Base-by-base conservation (phyloP, 1,140 invertebrate genomes). In the Calycopis cecrops region DNA sequence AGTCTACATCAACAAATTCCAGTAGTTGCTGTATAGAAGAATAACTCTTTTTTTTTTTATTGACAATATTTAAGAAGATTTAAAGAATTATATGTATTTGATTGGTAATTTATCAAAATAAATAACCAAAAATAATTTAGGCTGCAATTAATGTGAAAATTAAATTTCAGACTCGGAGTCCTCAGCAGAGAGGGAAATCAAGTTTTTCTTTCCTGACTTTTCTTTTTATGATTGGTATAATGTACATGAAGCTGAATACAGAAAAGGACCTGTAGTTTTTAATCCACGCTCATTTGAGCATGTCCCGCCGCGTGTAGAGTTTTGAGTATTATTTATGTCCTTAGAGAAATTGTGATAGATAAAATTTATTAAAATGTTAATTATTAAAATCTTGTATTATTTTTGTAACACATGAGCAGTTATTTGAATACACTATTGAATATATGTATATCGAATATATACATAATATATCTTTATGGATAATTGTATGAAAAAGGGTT, bases 141-240 rank as follows among this genome's bases (percentile, higher is more conserved):
- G 2, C 2, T 28, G 21, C 6, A 28, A 52, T 52, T n/a, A 9
- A 9, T 16, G 9, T 40, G 21, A 35, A 44, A 47, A 47, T n/a
- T 18, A 47, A 1, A 7, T 90, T 91, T 62, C 83, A 92, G 96
- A 98, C 91, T 96, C 95, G 1, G 69, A 85, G 54, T 88, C 92
- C 75, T 95, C 94, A 28, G 95, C 93, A 3, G 69, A 83, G 62
- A 89, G 90, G 55, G 96, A 98, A 88, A 95, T 97, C 48, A 73
- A 86, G 47, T 93, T 97, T 71, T 93, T 97, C 67, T 96, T 97
- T 78, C 94, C 94, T 18, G 91, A 96, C 12, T 97, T 97, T 75
- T 86, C 85, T 21, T 79, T 88, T 14, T 73, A 85, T 47, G 60
- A 82, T 10, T 88, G 84, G 87, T 71, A 85, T 56, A 71, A 65